Percentiles rank a stretch among this genome's conserved stretches.
Evolutionary conservation across 2,797 vertebrate genomes (phyloP).

Genomic region (Hippopotamyrus pictus): DNA sequence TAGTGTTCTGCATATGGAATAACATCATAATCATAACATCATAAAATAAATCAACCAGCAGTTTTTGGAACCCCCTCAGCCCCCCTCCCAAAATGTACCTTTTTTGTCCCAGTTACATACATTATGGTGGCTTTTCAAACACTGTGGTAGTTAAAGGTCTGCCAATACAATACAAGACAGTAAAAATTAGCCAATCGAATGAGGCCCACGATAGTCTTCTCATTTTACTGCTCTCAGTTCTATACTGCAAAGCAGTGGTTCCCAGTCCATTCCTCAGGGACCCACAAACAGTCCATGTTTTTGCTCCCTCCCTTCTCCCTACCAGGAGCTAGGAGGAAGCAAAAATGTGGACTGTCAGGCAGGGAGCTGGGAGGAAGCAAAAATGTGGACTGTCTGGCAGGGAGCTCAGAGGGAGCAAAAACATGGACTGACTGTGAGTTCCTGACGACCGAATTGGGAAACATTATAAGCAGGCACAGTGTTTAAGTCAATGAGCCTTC

Average conservation of each 20-base stretch:
- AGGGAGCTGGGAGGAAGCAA: background rate
- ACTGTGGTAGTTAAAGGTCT: background rate
- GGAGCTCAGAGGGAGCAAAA: background rate
- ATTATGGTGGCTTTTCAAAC: background rate
- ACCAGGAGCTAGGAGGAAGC: background rate
- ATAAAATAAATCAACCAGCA: background rate
- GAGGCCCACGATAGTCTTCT: background rate
- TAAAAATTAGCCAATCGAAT: background rate
- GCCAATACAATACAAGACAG: background rate
- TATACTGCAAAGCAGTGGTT: background rate
- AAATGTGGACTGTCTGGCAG: background rate
- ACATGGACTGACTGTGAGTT: background rate
- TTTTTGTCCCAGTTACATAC: background rate
- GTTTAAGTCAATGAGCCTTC: background rate
- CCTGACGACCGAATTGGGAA: background rate
- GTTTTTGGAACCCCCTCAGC: background rate
- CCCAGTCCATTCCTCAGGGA: background rate
- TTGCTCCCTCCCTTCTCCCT: background rate
- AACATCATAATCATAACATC: background rate
- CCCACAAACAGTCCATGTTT: background rate
- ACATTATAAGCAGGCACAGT: background rate
- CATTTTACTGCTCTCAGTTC: background rate
- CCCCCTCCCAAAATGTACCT: background rate
- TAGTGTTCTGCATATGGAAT: background rate
- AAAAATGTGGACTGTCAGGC: background rate